Evolutionary conservation across 2,797 vertebrate genomes (phyloP), one percentile per base, ranked within the genome.

Genomic region (Pangasius krempfi): DNA sequence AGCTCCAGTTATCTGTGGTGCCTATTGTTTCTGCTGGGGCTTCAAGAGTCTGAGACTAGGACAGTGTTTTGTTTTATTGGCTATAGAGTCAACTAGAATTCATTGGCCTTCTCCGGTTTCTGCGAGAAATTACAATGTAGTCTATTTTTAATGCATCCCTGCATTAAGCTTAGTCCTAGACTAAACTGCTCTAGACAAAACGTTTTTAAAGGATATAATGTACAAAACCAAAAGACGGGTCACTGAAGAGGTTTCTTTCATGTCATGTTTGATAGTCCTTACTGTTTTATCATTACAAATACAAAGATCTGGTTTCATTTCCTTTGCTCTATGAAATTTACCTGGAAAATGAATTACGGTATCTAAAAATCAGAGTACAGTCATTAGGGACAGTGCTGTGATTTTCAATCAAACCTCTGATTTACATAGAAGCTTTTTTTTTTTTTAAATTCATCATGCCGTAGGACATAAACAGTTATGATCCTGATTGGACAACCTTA

Each of bases 291-390:
- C 6, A 20, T 79, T 54, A 79, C 16, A 54, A 3, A 33, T 54
- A 54, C 27, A 52, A 79, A 79, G 50, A 54, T 79, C 76, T 79
- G 47, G 25, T 52, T 78, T 27, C 47, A 52, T 56, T 80, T 80
- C 12, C 12, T n/a, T 76, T 50, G 47, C 47, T 78, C 9, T 47
- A 27, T 75, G 40, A 47, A 66, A 75, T 40, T 27, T 76, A 27
- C 44, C 73, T 76, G 37, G 33, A 27, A 75, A 27, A 76, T 52
- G 2, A 27, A 27, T 47, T 52, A n/a, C 25, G n/a, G 13, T 78
- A n/a, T 76, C 52, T 50, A 50, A 76, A 50, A 47, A 75, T 47
- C 44, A 14, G 47, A 50, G 44, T 50, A 14, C 22, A 76, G 10
- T 78, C 27, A 52, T 27, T 52, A 78, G 13, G 14, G n/a, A 78